Conservation (phyloP, 2,113 vertebrate genomes). For the Corythornis vintsioides region DNA sequence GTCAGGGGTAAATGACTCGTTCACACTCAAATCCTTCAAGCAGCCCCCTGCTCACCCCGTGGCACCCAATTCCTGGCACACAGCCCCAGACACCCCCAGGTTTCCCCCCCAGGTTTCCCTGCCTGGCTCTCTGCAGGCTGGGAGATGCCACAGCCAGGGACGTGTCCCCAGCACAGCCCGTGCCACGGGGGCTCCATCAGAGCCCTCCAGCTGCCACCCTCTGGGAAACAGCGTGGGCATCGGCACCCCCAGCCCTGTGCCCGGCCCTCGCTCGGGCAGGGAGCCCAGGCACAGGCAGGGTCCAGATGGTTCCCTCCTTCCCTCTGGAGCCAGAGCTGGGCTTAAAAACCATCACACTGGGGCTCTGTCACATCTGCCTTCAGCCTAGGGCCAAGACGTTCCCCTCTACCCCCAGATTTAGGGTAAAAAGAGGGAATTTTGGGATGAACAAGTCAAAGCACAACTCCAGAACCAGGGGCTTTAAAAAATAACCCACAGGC, state of each 20-base stretch:
- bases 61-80: not conserved
- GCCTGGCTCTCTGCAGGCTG: not conserved
- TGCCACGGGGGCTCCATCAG: rapidly evolving
- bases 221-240: not conserved
- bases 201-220: not conserved
- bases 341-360: rapidly evolving
- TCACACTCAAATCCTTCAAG: not conserved
- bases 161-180: not conserved
- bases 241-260: not conserved
- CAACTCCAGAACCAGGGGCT: not conserved
- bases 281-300: not conserved
- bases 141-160: not conserved
- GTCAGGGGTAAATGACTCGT: not conserved
- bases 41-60: rapidly evolving
- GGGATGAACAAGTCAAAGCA: not conserved
- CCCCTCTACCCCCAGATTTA: not conserved
- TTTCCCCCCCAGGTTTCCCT: not conserved
- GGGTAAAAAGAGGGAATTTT: rapidly evolving
- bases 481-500: rapidly evolving
- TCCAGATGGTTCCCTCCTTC: not conserved
- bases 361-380: rapidly evolving
- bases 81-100: not conserved
- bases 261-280: not conserved
- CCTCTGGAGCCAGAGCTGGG: not conserved
- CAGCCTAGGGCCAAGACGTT: rapidly evolving